These are phyloP conservation scores for Callaeas wilsoni DNA, from an alignment of 2,113 vertebrate species.

Conservation along the genomic window DNA sequence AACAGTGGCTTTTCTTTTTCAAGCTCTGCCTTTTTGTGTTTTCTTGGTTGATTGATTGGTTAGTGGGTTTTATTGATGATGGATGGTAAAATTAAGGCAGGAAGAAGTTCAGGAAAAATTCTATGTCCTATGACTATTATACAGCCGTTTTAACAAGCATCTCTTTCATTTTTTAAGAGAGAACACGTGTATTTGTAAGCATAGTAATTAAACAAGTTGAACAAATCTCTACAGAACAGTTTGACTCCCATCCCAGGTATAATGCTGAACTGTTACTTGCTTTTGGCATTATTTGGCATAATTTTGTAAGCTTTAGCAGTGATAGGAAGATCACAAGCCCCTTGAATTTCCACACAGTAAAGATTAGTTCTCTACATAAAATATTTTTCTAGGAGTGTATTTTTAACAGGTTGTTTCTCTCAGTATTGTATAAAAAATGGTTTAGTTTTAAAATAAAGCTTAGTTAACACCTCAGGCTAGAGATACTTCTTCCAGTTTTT, in stretches of 20 bases:
- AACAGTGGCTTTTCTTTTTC: neutral
- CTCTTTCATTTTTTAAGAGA: neutral
- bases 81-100: neutral
- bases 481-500: neutral
- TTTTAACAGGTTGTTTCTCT: neutral
- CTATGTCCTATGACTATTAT: rapidly evolving
- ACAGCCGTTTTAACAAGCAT: neutral
- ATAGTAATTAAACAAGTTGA: neutral
- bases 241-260: neutral
- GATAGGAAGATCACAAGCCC: neutral
- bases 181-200: neutral
- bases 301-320: neutral
- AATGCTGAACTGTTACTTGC: neutral
- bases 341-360: neutral
- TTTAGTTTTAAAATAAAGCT: neutral
- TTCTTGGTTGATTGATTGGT: neutral
- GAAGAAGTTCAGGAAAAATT: neutral
- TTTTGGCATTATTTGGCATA: neutral
- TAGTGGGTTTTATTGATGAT: neutral
- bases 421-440: neutral
- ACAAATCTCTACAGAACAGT: neutral
- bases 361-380: neutral
- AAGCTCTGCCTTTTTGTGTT: neutral
- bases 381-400: neutral
- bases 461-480: neutral